Conservation (phyloP, 2,113 vertebrate genomes). For the Apteryx owenii region DNA sequence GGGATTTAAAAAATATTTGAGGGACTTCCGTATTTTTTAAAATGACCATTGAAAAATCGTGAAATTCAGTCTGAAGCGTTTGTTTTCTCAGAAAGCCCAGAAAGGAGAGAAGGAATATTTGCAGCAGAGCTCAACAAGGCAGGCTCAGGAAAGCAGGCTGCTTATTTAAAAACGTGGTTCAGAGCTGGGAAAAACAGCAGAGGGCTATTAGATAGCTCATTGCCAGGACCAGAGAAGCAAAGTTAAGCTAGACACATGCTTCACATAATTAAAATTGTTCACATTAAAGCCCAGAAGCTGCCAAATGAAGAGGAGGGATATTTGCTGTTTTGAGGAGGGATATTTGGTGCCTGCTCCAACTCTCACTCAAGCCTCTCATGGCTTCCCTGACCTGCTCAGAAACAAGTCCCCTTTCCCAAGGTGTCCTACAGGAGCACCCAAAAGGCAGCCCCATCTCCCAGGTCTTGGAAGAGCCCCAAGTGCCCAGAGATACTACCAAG, state of each 20-base stretch:
- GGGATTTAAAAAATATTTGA: constrained; percentile 7
- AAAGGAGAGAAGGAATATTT: background rate
- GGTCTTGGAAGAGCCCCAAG: background rate
- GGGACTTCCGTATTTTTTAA: constrained; percentile 6
- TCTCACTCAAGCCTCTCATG: background rate
- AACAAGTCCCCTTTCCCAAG: no score
- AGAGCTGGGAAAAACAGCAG: background rate
- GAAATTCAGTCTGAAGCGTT: background rate
- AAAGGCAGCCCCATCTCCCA: accelerated
- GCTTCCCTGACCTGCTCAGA: accelerated
- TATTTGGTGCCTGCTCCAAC: background rate
- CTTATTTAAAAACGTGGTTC: background rate
- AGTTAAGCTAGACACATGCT: background rate
- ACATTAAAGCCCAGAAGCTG: background rate
- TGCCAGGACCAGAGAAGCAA: background rate
- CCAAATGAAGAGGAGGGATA: no score
- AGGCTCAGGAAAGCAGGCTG: background rate
- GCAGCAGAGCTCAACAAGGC: background rate
- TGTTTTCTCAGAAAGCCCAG: background rate
- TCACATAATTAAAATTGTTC: background rate
- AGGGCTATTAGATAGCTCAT: background rate
- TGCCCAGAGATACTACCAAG: background rate
- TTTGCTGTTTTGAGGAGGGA: background rate
- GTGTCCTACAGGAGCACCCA: background rate
- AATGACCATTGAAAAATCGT: background rate